Evolutionary conservation across 2,113 vertebrate species (phyloP).

Genomic region (Podilymbus podiceps): DNA sequence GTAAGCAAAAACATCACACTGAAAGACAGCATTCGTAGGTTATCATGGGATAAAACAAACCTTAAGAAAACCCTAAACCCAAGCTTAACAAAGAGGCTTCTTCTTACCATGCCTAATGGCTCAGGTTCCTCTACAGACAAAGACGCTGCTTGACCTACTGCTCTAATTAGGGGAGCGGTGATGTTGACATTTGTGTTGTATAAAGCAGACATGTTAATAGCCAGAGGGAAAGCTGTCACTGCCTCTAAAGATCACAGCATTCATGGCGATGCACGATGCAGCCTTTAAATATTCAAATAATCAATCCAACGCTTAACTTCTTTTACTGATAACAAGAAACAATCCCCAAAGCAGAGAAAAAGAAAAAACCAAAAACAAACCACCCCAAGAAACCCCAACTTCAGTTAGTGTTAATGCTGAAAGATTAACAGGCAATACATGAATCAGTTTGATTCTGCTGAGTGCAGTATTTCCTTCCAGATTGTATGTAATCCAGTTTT

Average conservation of each 20-base stretch:
- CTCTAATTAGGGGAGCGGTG: slow-evolving; percentile 68
- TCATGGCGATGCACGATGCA: neutral
- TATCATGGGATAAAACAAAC: neutral
- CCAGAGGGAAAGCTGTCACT: slow-evolving; percentile 66
- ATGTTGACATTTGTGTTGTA: slow-evolving; percentile 66
- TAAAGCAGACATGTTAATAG: slow-evolving; percentile 64
- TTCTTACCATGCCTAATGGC: slow-evolving; percentile 24
- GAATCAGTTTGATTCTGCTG: neutral
- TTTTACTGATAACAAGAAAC: neutral
- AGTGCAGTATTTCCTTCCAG: neutral
- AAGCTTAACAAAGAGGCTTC: slow-evolving; percentile 17
- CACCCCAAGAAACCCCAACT: neutral
- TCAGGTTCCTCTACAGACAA: slow-evolving; percentile 33
- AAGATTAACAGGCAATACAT: neutral
- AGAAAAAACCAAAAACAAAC: no score
- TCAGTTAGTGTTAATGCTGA: neutral
- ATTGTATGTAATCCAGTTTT: neutral
- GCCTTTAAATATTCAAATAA: slow-evolving; percentile 55
- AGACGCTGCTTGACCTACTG: slow-evolving; percentile 70
- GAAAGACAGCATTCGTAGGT: neutral
- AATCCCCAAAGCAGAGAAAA: neutral
- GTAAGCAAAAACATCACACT: neutral
- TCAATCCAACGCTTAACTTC: slow-evolving; percentile 22
- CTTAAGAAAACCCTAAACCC: neutral
- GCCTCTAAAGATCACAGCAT: slow-evolving; percentile 65